phyloP scores from a whole-genome alignment of 2,797 vertebrate genomes.

The Eospalax fontanierii region DNA sequence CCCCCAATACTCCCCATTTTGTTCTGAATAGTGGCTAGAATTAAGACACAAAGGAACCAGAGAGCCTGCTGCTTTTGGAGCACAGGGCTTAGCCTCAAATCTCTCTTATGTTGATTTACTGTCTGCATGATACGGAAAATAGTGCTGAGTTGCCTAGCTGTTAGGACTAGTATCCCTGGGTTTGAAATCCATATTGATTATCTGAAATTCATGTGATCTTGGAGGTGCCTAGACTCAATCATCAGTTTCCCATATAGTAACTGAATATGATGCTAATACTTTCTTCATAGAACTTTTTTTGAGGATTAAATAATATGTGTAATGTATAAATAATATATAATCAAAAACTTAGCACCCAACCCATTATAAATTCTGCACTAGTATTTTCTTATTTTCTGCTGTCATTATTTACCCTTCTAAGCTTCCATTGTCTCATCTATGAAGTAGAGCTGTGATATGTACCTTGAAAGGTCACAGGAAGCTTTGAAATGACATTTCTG shows the following conservation, averaged over 20 bases:
- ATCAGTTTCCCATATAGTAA: neutral
- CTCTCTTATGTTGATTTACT: neutral
- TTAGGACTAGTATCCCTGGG: neutral
- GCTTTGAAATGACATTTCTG: slow-evolving; percentile 27
- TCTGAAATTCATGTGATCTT: neutral
- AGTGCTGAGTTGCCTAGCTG: neutral
- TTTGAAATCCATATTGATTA: neutral
- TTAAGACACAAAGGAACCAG: slow-evolving; percentile 13
- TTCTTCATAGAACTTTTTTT: neutral
- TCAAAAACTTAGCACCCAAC: neutral
- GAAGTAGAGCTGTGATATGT: slow-evolving; percentile 27
- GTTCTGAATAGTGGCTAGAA: neutral
- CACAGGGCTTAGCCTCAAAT: neutral
- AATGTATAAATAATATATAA: neutral
- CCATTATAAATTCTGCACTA: slow-evolving; percentile 24
- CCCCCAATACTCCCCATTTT: neutral
- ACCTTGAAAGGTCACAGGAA: neutral
- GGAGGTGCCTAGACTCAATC: neutral
- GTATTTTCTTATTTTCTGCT: neutral
- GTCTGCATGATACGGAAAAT: neutral
- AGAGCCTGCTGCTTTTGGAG: neutral
- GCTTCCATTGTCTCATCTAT: slow-evolving; percentile 24
- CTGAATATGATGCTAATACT: neutral
- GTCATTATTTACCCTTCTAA: neutral
- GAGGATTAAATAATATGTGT: neutral